Evolutionary conservation across 1,140 invertebrate genomes (phyloP).

Genomic region (Meloidogyne hapla): DNA sequence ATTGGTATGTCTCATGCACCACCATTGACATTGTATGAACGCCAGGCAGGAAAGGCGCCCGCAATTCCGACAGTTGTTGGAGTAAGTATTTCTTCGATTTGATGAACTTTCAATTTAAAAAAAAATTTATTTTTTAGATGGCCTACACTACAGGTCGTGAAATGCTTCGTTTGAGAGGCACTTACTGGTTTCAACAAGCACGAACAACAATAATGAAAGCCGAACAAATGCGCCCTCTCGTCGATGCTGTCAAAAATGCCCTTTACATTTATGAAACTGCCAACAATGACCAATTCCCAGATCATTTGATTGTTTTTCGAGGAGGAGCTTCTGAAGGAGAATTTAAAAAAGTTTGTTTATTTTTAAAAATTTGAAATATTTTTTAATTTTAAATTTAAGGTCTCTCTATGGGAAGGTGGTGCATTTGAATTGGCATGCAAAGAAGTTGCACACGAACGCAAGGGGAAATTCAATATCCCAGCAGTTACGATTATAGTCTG

Average conservation of each 20-base stretch:
- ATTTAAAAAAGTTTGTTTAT: slow-evolving; percentile 35
- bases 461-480: slow-evolving; percentile 5
- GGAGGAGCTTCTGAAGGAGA: slow-evolving; percentile 36
- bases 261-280: neutral
- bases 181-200: slow-evolving; percentile 34
- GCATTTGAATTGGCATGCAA: slow-evolving; percentile 24
- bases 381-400: slow-evolving; percentile 31
- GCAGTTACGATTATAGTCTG: slow-evolving; percentile 30
- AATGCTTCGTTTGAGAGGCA: slow-evolving; percentile 27
- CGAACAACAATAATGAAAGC: slow-evolving; percentile 19
- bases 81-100: slow-evolving; percentile 24
- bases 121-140: slow-evolving; percentile 26
- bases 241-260: slow-evolving; percentile 22
- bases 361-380: neutral
- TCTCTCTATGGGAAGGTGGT: slow-evolving; percentile 12
- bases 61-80: slow-evolving; percentile 37
- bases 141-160: slow-evolving; percentile 31
- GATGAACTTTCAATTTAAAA: neutral
- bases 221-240: slow-evolving; percentile 12
- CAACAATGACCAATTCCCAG: slow-evolving; percentile 9
- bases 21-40: slow-evolving; percentile 35
- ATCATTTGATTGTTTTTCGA: slow-evolving; percentile 34
- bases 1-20: slow-evolving; percentile 33
- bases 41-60: slow-evolving; percentile 16
- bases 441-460: slow-evolving; percentile 19